These are phyloP conservation scores for Parascotia fuliginaria DNA, from an alignment of 2,888 invertebrate genomes.

Conservation along the genomic window DNA sequence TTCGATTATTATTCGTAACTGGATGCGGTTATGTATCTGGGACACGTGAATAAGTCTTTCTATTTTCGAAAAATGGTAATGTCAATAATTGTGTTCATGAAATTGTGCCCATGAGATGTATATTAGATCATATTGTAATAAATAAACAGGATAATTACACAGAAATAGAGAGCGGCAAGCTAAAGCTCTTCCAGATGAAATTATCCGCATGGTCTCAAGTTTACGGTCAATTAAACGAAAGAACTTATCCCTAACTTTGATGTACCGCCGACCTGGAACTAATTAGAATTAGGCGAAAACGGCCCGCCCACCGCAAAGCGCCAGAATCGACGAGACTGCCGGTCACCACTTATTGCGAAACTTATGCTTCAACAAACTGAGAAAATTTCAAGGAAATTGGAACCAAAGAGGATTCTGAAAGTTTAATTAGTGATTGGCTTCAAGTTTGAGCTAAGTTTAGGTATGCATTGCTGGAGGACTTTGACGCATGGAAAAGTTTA, in stretches of 20 bases:
- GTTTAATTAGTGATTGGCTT: conserved; percentile 37
- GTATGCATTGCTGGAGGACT: conserved; percentile 30
- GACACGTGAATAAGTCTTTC: too few species aligned
- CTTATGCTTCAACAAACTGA: conserved; percentile 47
- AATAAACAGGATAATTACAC: conserved; percentile 27
- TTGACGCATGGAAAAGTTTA: conserved; percentile 31
- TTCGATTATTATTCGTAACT: too few species aligned
- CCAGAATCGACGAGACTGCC: conserved; percentile 21
- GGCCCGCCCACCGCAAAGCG: conserved; percentile 48
- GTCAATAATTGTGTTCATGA: too few species aligned
- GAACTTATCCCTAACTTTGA: conserved; percentile 74
- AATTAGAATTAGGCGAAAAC: conserved; percentile 77
- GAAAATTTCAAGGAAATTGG: conserved; percentile 44
- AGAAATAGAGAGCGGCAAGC: conserved; percentile 5
- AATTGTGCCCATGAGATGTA: too few species aligned
- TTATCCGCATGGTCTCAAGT: conserved; percentile 57
- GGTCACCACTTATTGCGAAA: conserved; percentile 52
- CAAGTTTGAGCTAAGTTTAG: conserved; percentile 27
- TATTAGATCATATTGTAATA: not conserved
- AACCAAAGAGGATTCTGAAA: conserved; percentile 29
- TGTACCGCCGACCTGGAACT: conserved; percentile 74
- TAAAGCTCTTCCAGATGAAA: conserved; percentile 57
- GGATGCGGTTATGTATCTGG: too few species aligned
- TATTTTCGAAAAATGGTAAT: too few species aligned
- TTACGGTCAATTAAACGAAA: conserved; percentile 78